Evolutionary conservation across 1,140 invertebrate species (phyloP), one percentile per base, ranked within the genome.

Genomic region (Drosophila setifemur): DNA sequence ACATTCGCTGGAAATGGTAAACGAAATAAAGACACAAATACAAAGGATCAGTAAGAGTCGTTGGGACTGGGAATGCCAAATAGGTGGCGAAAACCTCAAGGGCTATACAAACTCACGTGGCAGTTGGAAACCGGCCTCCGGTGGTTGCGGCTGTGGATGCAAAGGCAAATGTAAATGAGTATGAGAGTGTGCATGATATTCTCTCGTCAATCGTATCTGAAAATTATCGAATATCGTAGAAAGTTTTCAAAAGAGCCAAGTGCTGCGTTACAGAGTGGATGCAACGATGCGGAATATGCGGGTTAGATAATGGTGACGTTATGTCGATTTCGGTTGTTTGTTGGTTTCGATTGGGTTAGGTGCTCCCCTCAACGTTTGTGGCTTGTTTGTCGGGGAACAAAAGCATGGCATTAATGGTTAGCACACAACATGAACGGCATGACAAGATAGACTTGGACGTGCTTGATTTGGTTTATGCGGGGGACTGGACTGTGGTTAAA

Each of bases 101-200:
- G 61, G 68, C 28, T 89, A 90, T 90, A 90, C 90, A 90, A 90
- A 90, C 90, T 90, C 90, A 90, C 90, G 90, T 90, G 90, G 89
- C 81, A 90, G 90, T 89, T 90, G 90, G 88, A 90, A 90, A 89
- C 89, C 90, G 87, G 94, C 94, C 89, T 94, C 94, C 70, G 92
- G 91, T 81, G 92, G 93, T 90, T 96, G 95, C 91, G 95, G 95
- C 90, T 95, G 95, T 92, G 96, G 96, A 89, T 89, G 88, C 89
- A 97, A 93, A 92, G 97, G 96, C 88, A 97, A 94, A 92, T 97
- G 96, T 73, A 96, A 96, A 92, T 98, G 97, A 78, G 96, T 96
- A 92, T 97, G 97, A 74, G 96, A 93, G 81, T 93, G 92, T 90
- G 88, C 88, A 58, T 90, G 88, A 90, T 88, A 90, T 90, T 90